A percentile compares a stretch with the other conserved stretches of the same genome.
These are phyloP conservation scores for Bilobella aurantiaca DNA, from an alignment of 1,140 invertebrate genomes.

Conservation along the genomic window DNA sequence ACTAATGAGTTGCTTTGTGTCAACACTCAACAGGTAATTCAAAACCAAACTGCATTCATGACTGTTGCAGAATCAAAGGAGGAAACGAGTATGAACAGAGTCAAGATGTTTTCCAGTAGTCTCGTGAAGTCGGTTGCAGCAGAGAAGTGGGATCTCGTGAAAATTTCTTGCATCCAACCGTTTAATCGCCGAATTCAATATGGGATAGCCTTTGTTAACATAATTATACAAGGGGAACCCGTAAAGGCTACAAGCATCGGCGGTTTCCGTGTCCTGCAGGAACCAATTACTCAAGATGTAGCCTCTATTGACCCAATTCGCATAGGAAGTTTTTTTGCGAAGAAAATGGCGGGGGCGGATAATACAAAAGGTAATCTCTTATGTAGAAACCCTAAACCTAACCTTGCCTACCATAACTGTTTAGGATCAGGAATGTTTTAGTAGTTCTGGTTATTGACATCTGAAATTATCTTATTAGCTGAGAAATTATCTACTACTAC, in stretches of 20 bases:
- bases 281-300: neutral
- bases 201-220: constrained; percentile 67
- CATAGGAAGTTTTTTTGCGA: constrained; percentile 45
- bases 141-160: constrained; percentile 70
- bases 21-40: constrained; percentile 57
- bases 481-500: too few relatives aligned
- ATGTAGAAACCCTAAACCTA: too few relatives aligned
- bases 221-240: constrained; percentile 42
- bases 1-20: constrained; percentile 15
- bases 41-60: constrained; percentile 71
- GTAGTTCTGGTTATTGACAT: too few relatives aligned
- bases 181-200: constrained; percentile 69
- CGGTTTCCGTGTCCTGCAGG: constrained; percentile 47
- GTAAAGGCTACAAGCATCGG: constrained; percentile 41
- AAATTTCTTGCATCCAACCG: constrained; percentile 73
- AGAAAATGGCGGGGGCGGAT: constrained; percentile 15
- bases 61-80: constrained; percentile 60
- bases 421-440: too few relatives aligned
- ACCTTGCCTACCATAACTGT: too few relatives aligned
- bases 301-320: constrained; percentile 41
- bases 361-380: too few relatives aligned
- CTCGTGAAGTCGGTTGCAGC: constrained; percentile 47
- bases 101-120: constrained; percentile 62
- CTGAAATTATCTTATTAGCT: too few relatives aligned
- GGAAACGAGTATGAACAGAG: constrained; percentile 53